A percentile compares a stretch with the other conserved stretches of the same genome.
These are phyloP conservation scores for Pteropus alecto DNA, from an alignment of 2,113 vertebrate species.

Conservation along the genomic window DNA sequence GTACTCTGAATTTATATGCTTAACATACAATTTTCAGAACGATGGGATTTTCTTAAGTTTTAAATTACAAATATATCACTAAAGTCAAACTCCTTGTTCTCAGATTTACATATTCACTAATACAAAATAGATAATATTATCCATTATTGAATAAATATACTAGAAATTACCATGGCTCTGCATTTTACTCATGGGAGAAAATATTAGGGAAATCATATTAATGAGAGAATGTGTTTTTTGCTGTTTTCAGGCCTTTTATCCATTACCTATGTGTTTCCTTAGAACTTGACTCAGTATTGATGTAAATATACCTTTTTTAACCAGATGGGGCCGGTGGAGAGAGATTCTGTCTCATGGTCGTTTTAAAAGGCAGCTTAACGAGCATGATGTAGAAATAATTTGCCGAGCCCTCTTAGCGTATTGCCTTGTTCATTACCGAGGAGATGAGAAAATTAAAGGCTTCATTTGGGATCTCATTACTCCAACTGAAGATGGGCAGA, in stretches of 20 bases:
- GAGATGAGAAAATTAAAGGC: conserved; percentile 99
- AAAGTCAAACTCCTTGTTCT: background rate
- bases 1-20: background rate
- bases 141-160: background rate
- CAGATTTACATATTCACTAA: background rate
- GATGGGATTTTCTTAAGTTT: background rate
- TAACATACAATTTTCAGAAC: background rate
- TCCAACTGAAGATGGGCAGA: conserved; percentile 94
- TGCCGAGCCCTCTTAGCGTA: conserved; percentile 95
- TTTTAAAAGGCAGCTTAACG: conserved; percentile 96
- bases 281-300: background rate
- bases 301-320: conserved; percentile 43
- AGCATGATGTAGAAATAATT: conserved; percentile 97
- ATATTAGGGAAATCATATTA: background rate
- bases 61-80: background rate
- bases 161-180: background rate
- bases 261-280: background rate
- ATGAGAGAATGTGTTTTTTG: background rate
- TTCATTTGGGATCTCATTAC: conserved; percentile 99
- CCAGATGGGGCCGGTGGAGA: conserved; percentile 98
- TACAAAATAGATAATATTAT: background rate
- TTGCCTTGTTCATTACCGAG: conserved; percentile 96
- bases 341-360: conserved; percentile 97
- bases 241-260: background rate
- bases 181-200: background rate